Base-by-base conservation (phyloP, 2,888 invertebrate genomes). In the Aspidiotus destructor region DNA sequence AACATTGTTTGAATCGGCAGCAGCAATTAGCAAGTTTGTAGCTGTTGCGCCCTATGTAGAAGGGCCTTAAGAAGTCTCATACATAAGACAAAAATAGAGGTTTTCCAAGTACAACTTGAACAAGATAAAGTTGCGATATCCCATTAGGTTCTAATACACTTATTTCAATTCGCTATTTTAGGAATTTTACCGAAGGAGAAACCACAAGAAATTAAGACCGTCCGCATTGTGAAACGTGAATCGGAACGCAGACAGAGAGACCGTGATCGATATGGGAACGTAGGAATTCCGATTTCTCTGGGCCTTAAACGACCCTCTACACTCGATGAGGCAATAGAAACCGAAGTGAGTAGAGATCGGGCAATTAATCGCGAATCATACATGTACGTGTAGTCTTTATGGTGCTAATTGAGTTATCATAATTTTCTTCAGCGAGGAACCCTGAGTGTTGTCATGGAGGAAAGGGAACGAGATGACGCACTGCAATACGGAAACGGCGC, bases 191-290 rank as follows among this genome's bases (percentile, higher is more conserved):
- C 81, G 1, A 85, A 87, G 69, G 93, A 93, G 75, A 91, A 91
- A 71, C 78, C 79, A 73, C 85, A 88, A 76, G 92, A 93, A 79
- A 90, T 91, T 70, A 92, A 93, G 81, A 94, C 94, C 0, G 94
- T 95, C 16, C 83, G 94, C 70, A 93, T 94, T 74, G 93, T 95
- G 0, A 95, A 95, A 79, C 81, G 93, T 13, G 92, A 93, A 76
- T 90, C 92, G 28, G 93, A 92, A 77, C 83, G 92, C 65, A 81
- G 93, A 0, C 90, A 90, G 75, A 81, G 89, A 61, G 90, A 90
- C 74, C 81, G 89, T 60, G 90, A 90, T 74, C 85, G 88, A 60
- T 82, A 81, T 42, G 78, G 77, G 16, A 75, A 74, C 62, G 74
- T 75, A 57, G 77, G 76, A 7, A 74, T 75, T 42, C 75, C 76